Evolutionary conservation across 2,797 vertebrate genomes (phyloP).

Genomic region (Pangasius sanitwongsei): DNA sequence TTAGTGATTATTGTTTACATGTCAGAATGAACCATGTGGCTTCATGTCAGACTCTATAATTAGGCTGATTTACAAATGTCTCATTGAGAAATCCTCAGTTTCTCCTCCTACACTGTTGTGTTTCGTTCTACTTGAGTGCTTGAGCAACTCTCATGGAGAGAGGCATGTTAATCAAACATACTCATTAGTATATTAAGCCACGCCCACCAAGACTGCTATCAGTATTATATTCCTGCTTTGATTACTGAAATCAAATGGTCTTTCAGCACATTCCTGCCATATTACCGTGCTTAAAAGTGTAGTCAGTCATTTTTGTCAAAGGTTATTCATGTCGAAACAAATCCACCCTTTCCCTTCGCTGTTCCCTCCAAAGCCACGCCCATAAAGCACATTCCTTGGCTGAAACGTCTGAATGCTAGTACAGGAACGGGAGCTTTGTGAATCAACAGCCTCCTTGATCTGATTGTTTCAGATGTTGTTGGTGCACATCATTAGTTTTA

Average conservation of each 20-base stretch:
- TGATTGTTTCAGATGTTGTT: not conserved
- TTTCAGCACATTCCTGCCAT: not conserved
- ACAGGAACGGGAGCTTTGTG: not conserved
- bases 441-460: not conserved
- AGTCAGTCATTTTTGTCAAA: not conserved
- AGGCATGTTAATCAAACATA: not conserved
- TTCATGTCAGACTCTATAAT: no score
- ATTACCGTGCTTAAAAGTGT: not conserved
- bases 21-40: no score
- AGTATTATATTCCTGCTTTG: not conserved
- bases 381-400: not conserved
- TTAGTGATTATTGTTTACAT: not conserved
- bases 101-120: not conserved
- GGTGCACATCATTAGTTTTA: not conserved
- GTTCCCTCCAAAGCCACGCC: not conserved
- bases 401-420: not conserved
- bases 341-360: not conserved
- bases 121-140: not conserved
- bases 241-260: not conserved
- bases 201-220: not conserved
- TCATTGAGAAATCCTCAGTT: not conserved
- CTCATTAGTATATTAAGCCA: not conserved
- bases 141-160: not conserved
- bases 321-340: no score
- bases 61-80: not conserved